phyloP scores from a whole-genome alignment of 2,888 invertebrate species.

The Erannis defoliaria region DNA sequence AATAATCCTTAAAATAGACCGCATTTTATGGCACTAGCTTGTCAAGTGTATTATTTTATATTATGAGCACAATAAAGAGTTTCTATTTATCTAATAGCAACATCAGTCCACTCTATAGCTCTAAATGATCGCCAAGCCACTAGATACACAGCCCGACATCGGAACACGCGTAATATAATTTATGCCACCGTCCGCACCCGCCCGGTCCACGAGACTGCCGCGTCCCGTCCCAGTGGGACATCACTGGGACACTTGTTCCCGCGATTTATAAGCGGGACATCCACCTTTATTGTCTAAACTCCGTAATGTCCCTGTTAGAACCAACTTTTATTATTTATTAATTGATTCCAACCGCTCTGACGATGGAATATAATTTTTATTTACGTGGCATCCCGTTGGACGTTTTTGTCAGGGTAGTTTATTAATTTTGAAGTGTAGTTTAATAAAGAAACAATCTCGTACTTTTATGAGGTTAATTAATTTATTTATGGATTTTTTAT shows the following conservation, averaged over 20 bases:
- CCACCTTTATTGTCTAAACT: constrained; percentile 57
- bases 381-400: constrained; percentile 34
- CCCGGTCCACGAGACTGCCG: constrained; percentile 42
- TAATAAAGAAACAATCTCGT: constrained; percentile 40
- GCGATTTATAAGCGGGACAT: constrained; percentile 64
- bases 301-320: constrained; percentile 59
- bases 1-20: too few species aligned
- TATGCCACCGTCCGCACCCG: constrained; percentile 59
- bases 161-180: constrained; percentile 54
- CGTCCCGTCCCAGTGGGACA: constrained; percentile 47
- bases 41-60: too few species aligned
- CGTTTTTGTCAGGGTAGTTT: constrained; percentile 30
- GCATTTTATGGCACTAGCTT: too few species aligned
- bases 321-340: constrained; percentile 74
- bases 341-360: constrained; percentile 62
- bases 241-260: constrained; percentile 65
- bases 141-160: constrained; percentile 39
- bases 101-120: constrained; percentile 20
- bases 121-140: constrained; percentile 6
- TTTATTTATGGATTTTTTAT: constrained; percentile 43
- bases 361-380: constrained; percentile 56
- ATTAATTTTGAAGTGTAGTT: constrained; percentile 37
- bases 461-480: constrained; percentile 43
- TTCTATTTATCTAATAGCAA: too few species aligned
- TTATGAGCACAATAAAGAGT: too few species aligned